A percentile compares a stretch with the other conserved stretches of the same genome.
Conservation (phyloP, 2,113 vertebrate species). For the Datnioides undecimradiatus region DNA sequence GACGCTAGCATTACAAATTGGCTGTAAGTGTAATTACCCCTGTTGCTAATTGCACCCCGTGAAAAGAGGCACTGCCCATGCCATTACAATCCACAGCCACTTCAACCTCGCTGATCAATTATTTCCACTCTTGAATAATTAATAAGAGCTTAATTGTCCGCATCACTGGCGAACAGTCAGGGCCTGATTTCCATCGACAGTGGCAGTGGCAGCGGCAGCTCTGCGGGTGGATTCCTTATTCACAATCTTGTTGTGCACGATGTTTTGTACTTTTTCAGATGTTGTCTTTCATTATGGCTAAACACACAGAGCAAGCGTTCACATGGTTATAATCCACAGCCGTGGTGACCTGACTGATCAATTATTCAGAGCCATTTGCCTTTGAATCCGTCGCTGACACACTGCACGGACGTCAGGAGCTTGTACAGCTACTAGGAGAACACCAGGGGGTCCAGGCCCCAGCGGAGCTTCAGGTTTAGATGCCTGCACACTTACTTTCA, state of each 20-base stretch:
- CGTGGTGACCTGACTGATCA: conserved; percentile 56
- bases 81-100: conserved; percentile 68
- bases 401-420: conserved; percentile 57
- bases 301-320: conserved; percentile 39
- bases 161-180: conserved; percentile 28
- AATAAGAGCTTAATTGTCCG: conserved; percentile 68
- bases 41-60: conserved; percentile 79
- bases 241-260: conserved; percentile 6
- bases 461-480: conserved; percentile 71
- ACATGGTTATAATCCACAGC: conserved; percentile 52
- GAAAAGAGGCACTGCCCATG: conserved; percentile 73
- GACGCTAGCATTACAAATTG: conserved; percentile 71
- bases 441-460: conserved; percentile 72
- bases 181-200: conserved; percentile 24
- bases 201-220: neutral
- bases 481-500: conserved; percentile 74
- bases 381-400: conserved; percentile 73
- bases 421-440: conserved; percentile 62
- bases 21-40: conserved; percentile 81
- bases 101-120: conserved; percentile 76
- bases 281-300: conserved; percentile 14
- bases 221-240: conserved; percentile 19
- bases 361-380: conserved; percentile 81
- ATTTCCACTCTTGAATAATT: conserved; percentile 76
- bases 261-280: conserved; percentile 3